A percentile compares a stretch with the other conserved stretches of the same genome.
Evolutionary conservation across 1,140 invertebrate species (phyloP).

Genomic region (Chionoecetes opilio): DNA sequence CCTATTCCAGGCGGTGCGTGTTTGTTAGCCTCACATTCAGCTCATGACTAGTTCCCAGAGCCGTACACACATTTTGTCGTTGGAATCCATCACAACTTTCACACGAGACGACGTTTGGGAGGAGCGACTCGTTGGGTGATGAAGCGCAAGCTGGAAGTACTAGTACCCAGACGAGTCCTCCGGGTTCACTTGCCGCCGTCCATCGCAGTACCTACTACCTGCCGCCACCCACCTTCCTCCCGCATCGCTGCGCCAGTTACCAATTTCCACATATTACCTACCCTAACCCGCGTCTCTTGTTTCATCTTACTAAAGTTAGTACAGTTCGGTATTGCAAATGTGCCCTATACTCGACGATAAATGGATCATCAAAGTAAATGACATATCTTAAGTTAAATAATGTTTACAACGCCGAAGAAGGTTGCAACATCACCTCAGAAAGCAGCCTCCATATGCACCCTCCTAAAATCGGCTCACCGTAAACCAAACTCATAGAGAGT

Average conservation of each 20-base stretch:
- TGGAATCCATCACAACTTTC: background rate
- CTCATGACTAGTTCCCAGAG: background rate
- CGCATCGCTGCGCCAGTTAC: background rate
- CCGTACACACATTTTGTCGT: background rate
- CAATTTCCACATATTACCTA: background rate
- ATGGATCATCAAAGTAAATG: background rate
- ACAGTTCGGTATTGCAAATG: background rate
- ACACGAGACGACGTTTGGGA: constrained; percentile 3
- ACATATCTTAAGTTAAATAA: background rate
- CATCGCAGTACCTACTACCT: background rate
- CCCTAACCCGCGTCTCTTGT: background rate
- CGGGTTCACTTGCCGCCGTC: background rate
- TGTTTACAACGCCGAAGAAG: background rate
- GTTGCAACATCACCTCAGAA: background rate
- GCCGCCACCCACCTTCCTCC: background rate
- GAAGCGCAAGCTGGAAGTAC: background rate
- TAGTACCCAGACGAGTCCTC: background rate
- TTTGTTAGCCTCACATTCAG: background rate
- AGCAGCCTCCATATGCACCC: background rate
- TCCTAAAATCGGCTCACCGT: background rate
- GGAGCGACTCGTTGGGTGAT: background rate
- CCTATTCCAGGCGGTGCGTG: background rate
- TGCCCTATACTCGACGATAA: background rate
- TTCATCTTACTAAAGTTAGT: background rate
- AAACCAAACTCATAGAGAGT: background rate